phyloP scores from a whole-genome alignment of 2,113 vertebrate species.

The Perccottus glenii region DNA sequence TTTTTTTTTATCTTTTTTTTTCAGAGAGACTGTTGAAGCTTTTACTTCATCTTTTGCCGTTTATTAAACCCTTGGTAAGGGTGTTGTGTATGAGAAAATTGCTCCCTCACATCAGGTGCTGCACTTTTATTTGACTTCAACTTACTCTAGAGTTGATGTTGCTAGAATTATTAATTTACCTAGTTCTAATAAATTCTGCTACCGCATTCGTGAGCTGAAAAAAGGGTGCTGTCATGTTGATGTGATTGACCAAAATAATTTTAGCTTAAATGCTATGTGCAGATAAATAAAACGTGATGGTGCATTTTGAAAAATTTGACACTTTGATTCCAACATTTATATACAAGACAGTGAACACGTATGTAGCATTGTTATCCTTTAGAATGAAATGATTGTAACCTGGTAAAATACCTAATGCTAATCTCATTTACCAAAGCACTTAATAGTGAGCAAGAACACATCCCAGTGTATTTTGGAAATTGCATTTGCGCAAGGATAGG shows the following conservation, averaged over 20 bases:
- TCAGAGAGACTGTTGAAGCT: constrained; percentile 60
- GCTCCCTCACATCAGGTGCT: constrained; percentile 61
- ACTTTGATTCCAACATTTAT: constrained; percentile 56
- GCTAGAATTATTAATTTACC: constrained; percentile 40
- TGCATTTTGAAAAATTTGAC: constrained; percentile 55
- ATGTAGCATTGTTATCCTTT: constrained; percentile 79
- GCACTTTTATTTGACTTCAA: constrained; percentile 49
- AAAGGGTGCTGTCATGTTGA: constrained; percentile 48
- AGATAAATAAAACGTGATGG: constrained; percentile 67
- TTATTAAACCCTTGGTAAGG: constrained; percentile 44
- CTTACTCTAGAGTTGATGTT: constrained; percentile 35
- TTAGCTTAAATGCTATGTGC: constrained; percentile 53
- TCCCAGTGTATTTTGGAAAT: constrained; percentile 63
- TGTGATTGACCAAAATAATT: constrained; percentile 62
- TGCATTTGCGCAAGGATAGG: constrained; percentile 64
- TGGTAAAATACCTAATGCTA: constrained; percentile 67
- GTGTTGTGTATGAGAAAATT: constrained; percentile 45
- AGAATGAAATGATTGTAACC: constrained; percentile 68
- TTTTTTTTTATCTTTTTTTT: constrained; percentile 30
- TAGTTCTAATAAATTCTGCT: constrained; percentile 25
- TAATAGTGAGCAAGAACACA: constrained; percentile 71
- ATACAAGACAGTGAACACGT: constrained; percentile 69
- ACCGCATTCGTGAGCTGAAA: constrained; percentile 36
- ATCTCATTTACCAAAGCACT: constrained; percentile 77
- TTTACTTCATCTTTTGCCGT: constrained; percentile 58